Base-by-base conservation (phyloP, 2,797 vertebrate genomes). In the Bovichtus diacanthus region DNA sequence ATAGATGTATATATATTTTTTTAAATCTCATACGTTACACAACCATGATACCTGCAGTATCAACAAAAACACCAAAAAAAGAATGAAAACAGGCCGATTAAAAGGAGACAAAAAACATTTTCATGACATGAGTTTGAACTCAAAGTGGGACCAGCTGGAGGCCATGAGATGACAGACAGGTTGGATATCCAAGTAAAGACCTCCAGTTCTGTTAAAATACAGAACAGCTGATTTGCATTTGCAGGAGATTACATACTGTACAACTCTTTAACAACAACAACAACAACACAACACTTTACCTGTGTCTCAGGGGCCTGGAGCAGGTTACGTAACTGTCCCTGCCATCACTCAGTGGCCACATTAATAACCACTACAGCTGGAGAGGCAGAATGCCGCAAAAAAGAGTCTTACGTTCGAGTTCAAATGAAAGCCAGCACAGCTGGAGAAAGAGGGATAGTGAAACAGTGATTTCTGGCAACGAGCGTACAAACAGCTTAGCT, bases 341-440 rank as follows among this genome's bases (percentile, higher is more conserved):
- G 65, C 61, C 56, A 70, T 91, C 88, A 88, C 53, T 88, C 86
- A 87, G 74, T 85, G 0, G 62, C 78, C 61, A 49, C 50, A 29
- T 78, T 83, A 85, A 82, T 85, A 85, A 90, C 82, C 61, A 68
- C 74, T 64, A 73, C 75, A 88, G 88, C 83, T 81, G 63, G 81
- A 80, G 68, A 83, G 78, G 84, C 50, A 80, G 72, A 84, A 71
- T 6, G 69, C 47, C 63, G 67, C 39, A 38, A 75, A 88, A 88
- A 82, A 69, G 41, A 58, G 75, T 90, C 90, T 87, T 64, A 85
- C 82, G 89, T 88, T 87, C 39, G 78, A 88, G 86, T 87, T 70
- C 68, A 87, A 83, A 90, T 74, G 34, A 82, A 85, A 87, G 87
- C 81, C 79, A 78, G 74, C 50, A n/a, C 53, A 84, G 77, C 82